Conservation (phyloP, 2,113 vertebrate genomes). For the Hyperoodon ampullatus region DNA sequence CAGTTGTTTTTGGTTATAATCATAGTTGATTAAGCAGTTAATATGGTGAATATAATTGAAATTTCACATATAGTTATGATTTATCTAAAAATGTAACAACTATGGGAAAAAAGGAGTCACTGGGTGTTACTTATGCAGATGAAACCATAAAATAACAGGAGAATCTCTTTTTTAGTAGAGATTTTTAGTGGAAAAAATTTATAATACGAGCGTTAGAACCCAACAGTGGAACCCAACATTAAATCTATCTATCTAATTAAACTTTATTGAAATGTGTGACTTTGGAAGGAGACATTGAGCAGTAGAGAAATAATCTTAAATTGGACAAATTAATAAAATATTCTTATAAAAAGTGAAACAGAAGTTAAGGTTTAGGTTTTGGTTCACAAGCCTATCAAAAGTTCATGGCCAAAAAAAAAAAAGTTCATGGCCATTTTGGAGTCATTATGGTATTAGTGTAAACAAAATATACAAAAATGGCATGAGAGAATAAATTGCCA, state of each 20-base stretch:
- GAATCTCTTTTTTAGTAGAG: not conserved
- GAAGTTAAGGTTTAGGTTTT: constrained; percentile 29
- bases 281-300: not conserved
- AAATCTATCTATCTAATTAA: constrained; percentile 9
- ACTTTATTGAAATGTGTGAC: not conserved
- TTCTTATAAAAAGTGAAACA: not conserved
- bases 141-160: not conserved
- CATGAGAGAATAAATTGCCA: not conserved
- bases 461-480: not conserved
- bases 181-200: not conserved
- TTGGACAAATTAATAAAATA: constrained; percentile 5
- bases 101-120: not conserved
- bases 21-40: not conserved
- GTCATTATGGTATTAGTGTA: not conserved
- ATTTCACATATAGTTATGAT: not conserved
- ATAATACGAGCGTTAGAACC: not conserved
- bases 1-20: not conserved
- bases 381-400: not conserved
- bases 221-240: not conserved
- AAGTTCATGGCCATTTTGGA: not conserved
- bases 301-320: not conserved
- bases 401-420: not conserved
- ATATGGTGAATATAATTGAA: not conserved
- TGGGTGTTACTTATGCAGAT: not conserved
- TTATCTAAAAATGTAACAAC: constrained; percentile 11